A percentile compares a stretch with the other conserved stretches of the same genome.
Conservation (phyloP, 2,888 invertebrate species). For the Drosophila diplacantha region DNA sequence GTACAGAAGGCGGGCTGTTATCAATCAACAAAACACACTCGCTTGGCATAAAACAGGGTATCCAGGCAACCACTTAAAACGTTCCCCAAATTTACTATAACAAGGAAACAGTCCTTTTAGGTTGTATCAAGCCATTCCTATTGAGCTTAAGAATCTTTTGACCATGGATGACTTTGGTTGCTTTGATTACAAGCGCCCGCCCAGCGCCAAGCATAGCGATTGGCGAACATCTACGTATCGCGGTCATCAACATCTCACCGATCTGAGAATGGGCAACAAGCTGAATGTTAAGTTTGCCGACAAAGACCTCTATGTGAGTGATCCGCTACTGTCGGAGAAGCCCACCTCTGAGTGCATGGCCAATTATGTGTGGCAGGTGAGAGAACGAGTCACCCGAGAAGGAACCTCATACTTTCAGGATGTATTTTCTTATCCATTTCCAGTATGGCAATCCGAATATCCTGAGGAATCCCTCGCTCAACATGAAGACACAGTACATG, state of each 20-base stretch:
- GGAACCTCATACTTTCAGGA: too few species aligned
- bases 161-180: slow-evolving; percentile 67
- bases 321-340: slow-evolving; percentile 55
- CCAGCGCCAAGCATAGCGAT: slow-evolving; percentile 57
- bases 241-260: slow-evolving; percentile 66
- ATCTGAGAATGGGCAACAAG: slow-evolving; percentile 56
- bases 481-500: slow-evolving; percentile 59
- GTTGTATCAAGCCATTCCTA: not conserved
- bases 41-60: slow-evolving; percentile 7
- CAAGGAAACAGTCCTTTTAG: not conserved
- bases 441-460: slow-evolving; percentile 64
- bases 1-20: slow-evolving; percentile 22
- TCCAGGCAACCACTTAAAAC: slow-evolving; percentile 22
- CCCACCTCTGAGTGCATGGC: slow-evolving; percentile 52
- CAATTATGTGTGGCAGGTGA: slow-evolving; percentile 70
- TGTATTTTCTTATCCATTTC: not conserved
- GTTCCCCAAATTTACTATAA: slow-evolving; percentile 23
- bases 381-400: not conserved
- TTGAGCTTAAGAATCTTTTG: not conserved
- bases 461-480: slow-evolving; percentile 66
- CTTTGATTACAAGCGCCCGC: slow-evolving; percentile 71
- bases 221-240: slow-evolving; percentile 73
- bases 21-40: slow-evolving; percentile 4
- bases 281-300: slow-evolving; percentile 51
- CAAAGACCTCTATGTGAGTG: slow-evolving; percentile 55